Evolutionary conservation across 2,113 vertebrate species (phyloP), one percentile per base, ranked within the genome.

Genomic region (Chloroceryle aenea): DNA sequence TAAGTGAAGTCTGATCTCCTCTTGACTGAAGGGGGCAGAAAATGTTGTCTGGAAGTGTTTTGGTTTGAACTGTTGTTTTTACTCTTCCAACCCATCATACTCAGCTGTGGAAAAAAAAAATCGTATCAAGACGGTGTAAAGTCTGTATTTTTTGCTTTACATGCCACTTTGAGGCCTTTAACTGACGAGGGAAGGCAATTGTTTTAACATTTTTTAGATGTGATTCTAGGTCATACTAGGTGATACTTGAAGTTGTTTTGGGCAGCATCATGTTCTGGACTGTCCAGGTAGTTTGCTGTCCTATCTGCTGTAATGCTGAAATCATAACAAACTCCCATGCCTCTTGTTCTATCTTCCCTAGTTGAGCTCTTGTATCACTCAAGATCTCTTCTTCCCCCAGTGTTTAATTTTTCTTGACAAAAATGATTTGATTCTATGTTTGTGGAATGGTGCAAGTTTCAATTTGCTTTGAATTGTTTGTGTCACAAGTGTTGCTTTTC

Each of bases 221-320:
- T 34, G 11, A 45, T 55, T 10, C 8, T 52, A 48, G 47, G 21
- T 48, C 47, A 48, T 48, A 21, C 20, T 55, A 17, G 7, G 4
- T 26, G 23, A 14, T 2, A 48, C 22, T 10, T 62, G 50, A 43
- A 62, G 27, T 27, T 29, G 0, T 89, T 36, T 53, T 32, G 23
- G 18, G 18, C 16, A 29, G 5, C 2, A 3, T 72, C 2, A 4
- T 22, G 10, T 77, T 12, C 12, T 5, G 6, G 10, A 3, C 17
- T 81, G 14, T 53, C 40, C 5, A 29, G 17, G 10, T 75, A 52
- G 32, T 7, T 79, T 82, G 14, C 43, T 76, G 7, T 73, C 6
- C 0, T 23, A 12, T 8, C 27, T 72, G 13, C 38, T 75, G 14
- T 30, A 48, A 12, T 48, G 10, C 12, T 38, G 53, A 66, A 2